Conservation (phyloP, 2,113 vertebrate species). For the Pangasianodon gigas region DNA sequence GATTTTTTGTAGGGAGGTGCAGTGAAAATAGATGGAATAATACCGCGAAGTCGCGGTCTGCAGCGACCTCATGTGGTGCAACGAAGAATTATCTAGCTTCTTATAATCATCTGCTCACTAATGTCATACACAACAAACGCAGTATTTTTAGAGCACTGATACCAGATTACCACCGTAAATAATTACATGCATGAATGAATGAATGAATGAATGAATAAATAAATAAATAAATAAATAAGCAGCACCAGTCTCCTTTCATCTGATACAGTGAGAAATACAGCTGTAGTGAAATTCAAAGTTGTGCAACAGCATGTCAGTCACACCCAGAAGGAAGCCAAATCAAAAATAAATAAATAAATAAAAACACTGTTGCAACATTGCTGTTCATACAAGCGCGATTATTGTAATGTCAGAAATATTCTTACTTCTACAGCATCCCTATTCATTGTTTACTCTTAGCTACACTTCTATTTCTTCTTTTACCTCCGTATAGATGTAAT, state of each 20-base stretch:
- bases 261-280: no score
- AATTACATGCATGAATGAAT: background rate
- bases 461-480: background rate
- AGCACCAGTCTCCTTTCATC: background rate
- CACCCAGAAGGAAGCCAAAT: background rate
- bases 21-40: background rate
- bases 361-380: background rate
- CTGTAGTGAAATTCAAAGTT: background rate
- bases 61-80: conserved; percentile 64
- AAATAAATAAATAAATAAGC: background rate
- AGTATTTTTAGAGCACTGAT: background rate
- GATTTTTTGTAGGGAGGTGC: conserved; percentile 23
- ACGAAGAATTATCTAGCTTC: background rate
- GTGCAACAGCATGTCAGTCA: background rate
- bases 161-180: background rate
- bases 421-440: background rate
- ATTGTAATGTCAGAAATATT: background rate
- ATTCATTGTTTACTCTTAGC: background rate
- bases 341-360: no score
- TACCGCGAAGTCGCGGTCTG: conserved; percentile 60
- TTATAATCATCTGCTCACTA: background rate
- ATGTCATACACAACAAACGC: background rate
- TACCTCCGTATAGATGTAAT: background rate
- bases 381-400: background rate
- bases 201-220: no score